A percentile compares a stretch with the other conserved stretches of the same genome.
Conservation (phyloP, 1,140 invertebrate genomes). For the Cydia strobilella region DNA sequence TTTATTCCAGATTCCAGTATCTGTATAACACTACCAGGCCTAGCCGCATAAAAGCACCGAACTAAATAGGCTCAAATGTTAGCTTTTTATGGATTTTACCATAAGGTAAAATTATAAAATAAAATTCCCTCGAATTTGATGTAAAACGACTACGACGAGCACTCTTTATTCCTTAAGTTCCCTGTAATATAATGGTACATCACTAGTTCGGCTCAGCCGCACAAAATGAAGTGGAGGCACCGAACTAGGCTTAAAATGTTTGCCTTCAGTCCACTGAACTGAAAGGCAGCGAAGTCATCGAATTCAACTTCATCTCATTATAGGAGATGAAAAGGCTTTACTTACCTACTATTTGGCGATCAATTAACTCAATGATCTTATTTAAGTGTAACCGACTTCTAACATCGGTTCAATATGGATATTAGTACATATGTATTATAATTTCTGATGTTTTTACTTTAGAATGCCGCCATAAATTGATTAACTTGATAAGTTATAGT, state of each 20-base stretch:
- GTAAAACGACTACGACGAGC: no score
- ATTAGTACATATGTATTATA: no score
- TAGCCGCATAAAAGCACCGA: no score
- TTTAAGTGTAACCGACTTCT: background rate
- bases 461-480: no score
- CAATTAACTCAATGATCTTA: background rate
- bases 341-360: background rate
- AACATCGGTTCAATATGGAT: background rate
- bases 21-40: no score
- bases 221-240: constrained; percentile 55
- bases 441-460: no score
- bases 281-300: constrained; percentile 38
- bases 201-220: constrained; percentile 41
- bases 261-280: constrained; percentile 38
- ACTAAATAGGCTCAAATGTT: no score
- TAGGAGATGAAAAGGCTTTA: background rate
- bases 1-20: no score
- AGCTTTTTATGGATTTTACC: no score
- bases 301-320: constrained; percentile 22
- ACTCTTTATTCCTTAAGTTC: background rate
- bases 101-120: no score
- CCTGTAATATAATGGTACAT: background rate
- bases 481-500: no score
- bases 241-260: constrained; percentile 48
- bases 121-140: no score